phyloP scores from a whole-genome alignment of 2,113 vertebrate species.

The Aldabrachelys gigantea region DNA sequence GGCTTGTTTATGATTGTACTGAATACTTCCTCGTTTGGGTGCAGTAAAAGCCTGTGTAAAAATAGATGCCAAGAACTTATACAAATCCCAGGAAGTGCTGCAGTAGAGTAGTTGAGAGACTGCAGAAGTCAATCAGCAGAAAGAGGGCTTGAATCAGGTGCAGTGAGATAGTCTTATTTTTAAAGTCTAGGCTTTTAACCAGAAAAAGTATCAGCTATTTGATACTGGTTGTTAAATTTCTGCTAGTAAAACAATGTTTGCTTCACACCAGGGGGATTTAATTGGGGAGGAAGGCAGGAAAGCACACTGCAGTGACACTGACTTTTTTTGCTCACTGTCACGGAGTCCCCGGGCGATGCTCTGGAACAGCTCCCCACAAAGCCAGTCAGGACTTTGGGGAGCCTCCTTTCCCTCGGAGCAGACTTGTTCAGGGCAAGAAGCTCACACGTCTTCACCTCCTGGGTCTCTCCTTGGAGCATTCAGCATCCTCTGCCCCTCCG shows the following conservation, averaged over 20 bases:
- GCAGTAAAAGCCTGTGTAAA: neutral
- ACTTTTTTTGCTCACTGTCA: rapidly evolving
- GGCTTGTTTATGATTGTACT: neutral
- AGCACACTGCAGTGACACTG: neutral
- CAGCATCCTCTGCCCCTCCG: no score
- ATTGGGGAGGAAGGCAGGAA: neutral
- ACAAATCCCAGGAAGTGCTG: neutral
- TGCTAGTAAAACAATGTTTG: neutral
- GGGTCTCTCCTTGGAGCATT: no score
- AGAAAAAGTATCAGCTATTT: neutral
- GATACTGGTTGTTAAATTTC: neutral
- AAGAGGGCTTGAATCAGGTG: neutral
- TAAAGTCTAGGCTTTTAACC: rapidly evolving
- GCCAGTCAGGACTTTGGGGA: no score
- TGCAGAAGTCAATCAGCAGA: rapidly evolving
- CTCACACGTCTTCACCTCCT: no score
- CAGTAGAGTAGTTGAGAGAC: neutral
- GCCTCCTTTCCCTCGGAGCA: no score
- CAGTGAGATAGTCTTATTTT: neutral
- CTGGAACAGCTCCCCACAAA: no score
- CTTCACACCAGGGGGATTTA: neutral
- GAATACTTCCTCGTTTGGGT: neutral
- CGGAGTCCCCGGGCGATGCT: no score
- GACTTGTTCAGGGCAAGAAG: no score
- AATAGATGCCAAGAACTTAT: neutral